Evolutionary conservation across 2,113 vertebrate species (phyloP).

Genomic region (Etheostoma spectabile): DNA sequence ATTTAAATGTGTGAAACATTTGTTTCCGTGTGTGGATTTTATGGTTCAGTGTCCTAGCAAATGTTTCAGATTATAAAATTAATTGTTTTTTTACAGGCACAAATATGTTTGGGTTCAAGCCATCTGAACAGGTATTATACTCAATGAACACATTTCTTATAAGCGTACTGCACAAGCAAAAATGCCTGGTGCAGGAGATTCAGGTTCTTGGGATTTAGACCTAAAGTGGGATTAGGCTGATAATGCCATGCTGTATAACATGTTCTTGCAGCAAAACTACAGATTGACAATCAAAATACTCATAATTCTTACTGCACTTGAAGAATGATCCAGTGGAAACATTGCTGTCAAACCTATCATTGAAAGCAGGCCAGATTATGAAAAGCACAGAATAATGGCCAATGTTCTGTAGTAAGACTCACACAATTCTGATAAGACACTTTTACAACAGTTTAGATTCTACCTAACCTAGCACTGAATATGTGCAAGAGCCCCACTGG

Average conservation of each 20-base stretch:
- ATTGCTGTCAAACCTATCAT: not conserved
- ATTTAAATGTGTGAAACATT: not conserved
- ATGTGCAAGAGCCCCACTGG: not conserved
- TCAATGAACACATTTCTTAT: not conserved
- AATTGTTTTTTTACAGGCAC: too few species aligned
- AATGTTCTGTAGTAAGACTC: not conserved
- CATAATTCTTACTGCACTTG: not conserved
- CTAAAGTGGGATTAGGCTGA: not conserved
- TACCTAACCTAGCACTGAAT: not conserved
- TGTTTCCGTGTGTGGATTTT: not conserved
- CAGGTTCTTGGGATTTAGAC: not conserved
- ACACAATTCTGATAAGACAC: not conserved
- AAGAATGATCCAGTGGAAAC: not conserved
- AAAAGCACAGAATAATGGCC: not conserved
- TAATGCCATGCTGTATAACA: not conserved
- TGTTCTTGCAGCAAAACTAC: not conserved
- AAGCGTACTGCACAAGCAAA: conserved; percentile 6
- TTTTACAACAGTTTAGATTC: not conserved
- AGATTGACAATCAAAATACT: not conserved
- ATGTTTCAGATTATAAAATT: conserved; percentile 6
- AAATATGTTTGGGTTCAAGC: too few species aligned
- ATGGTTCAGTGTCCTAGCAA: not conserved
- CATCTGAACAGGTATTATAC: too few species aligned
- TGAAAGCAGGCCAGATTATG: not conserved
- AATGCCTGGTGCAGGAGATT: not conserved